phyloP scores from a whole-genome alignment of 2,113 vertebrate species.

The Heliornis fulica region DNA sequence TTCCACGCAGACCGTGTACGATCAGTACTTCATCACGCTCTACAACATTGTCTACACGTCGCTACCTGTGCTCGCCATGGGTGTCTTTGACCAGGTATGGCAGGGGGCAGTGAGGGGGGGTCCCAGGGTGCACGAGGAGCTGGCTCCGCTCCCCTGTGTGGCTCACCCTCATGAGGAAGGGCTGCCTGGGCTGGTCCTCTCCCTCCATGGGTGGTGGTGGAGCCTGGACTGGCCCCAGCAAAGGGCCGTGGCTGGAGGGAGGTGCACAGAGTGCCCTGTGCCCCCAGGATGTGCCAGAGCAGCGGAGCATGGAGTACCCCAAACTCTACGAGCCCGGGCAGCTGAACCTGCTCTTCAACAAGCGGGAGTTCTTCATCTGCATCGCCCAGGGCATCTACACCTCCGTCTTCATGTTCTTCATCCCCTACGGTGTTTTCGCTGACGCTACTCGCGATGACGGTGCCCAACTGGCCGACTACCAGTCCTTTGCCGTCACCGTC shows the following conservation, averaged over 20 bases:
- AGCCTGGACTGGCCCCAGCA: not conserved
- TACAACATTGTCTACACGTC: slow-evolving; percentile 97
- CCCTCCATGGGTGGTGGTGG: not conserved
- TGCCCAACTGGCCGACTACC: slow-evolving; percentile 88
- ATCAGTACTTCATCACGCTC: slow-evolving; percentile 96
- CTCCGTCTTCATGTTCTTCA: slow-evolving; percentile 91
- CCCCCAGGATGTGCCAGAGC: slow-evolving; percentile 88
- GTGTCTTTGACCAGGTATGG: slow-evolving; percentile 92
- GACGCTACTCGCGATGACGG: slow-evolving; percentile 83
- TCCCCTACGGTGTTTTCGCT: slow-evolving; percentile 83
- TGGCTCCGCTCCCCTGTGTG: not conserved
- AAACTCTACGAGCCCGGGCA: slow-evolving; percentile 94
- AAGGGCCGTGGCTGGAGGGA: not conserved
- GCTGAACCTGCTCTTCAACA: slow-evolving; percentile 97
- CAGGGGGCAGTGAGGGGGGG: accelerated
- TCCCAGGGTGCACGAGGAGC: not conserved
- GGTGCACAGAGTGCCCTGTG: not conserved
- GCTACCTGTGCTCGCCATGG: slow-evolving; percentile 95
- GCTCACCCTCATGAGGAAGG: not conserved
- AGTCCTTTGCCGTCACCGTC: slow-evolving; percentile 92
- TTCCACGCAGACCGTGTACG: slow-evolving; percentile 86
- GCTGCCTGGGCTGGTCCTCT: not conserved
- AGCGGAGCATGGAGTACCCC: slow-evolving; percentile 91
- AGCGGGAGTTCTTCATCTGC: slow-evolving; percentile 96
- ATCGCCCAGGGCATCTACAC: slow-evolving; percentile 95